phyloP scores from a whole-genome alignment of 2,888 invertebrate genomes.

The Sarcophaga subvicina region DNA sequence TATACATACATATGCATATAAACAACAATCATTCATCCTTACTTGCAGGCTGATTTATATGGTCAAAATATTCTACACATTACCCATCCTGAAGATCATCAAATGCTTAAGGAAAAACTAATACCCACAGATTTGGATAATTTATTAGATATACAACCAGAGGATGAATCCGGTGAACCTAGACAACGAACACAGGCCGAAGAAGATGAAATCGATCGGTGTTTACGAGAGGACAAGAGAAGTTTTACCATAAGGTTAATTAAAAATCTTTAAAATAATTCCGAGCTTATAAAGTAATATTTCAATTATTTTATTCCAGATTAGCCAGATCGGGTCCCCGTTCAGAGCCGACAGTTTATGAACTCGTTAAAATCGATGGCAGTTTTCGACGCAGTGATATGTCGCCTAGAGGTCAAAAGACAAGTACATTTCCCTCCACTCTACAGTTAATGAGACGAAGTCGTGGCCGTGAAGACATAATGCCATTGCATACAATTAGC shows the following conservation, averaged over 20 bases:
- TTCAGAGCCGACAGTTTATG: constrained; percentile 88
- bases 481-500: constrained; percentile 83
- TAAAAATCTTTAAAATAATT: not conserved
- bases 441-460: constrained; percentile 82
- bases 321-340: constrained; percentile 87
- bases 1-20: not conserved
- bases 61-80: constrained; percentile 91
- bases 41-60: constrained; percentile 89
- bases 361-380: constrained; percentile 87
- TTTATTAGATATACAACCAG: constrained; percentile 79
- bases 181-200: constrained; percentile 82
- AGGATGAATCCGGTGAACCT: constrained; percentile 84
- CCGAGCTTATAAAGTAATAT: not conserved
- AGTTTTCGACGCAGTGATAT: constrained; percentile 84
- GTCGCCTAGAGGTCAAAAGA: constrained; percentile 83
- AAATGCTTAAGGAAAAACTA: constrained; percentile 86
- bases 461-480: constrained; percentile 83
- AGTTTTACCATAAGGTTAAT: constrained; percentile 83
- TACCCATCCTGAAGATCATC: constrained; percentile 90
- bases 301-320: constrained; percentile 71
- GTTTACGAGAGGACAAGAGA: constrained; percentile 82
- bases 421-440: constrained; percentile 80
- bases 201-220: constrained; percentile 79
- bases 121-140: constrained; percentile 82
- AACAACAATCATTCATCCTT: constrained; percentile 1